Percentiles rank a stretch among this genome's conserved stretches.
These are phyloP conservation scores for Notodonta ziczac DNA, from an alignment of 2,888 invertebrate species.

Conservation along the genomic window DNA sequence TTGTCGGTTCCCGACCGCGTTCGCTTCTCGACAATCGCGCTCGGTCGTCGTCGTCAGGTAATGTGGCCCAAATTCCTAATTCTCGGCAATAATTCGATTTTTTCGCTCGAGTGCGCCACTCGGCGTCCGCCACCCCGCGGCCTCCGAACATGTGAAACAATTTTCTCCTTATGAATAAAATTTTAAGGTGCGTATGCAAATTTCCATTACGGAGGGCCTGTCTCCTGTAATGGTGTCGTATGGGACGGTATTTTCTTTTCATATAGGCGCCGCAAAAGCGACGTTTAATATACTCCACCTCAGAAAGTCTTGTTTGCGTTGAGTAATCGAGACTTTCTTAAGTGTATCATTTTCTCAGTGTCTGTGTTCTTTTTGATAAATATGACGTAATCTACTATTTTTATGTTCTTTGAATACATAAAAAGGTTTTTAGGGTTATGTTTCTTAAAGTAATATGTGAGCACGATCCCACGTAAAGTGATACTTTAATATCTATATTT, in stretches of 20 bases:
- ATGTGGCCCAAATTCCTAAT: conserved; percentile 62
- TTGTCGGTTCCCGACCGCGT: conserved; percentile 18
- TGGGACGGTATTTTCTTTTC: conserved; percentile 72
- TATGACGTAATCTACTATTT: conserved; percentile 3
- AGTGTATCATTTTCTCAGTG: conserved; percentile 7
- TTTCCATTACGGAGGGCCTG: conserved; percentile 74
- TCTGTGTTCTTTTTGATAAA: conserved; percentile 7
- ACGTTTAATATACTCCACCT: conserved; percentile 53
- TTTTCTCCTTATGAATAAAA: conserved; percentile 83
- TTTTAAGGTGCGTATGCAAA: conserved; percentile 82
- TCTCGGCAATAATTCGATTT: conserved; percentile 76
- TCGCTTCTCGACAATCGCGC: conserved; percentile 43
- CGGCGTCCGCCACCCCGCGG: conserved; percentile 34
- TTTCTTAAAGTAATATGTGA: neutral
- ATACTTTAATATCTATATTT: neutral
- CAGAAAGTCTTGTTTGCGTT: conserved; percentile 40
- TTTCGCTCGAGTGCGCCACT: conserved; percentile 60
- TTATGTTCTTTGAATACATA: neutral
- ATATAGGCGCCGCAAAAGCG: conserved; percentile 65
- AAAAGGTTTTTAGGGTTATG: neutral
- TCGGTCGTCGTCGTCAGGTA: conserved; percentile 53
- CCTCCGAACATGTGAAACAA: conserved; percentile 71
- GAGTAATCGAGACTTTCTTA: conserved; percentile 35
- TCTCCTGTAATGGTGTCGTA: conserved; percentile 74
- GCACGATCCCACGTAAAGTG: neutral